phyloP scores from a whole-genome alignment of 2,888 invertebrate species.

The Habroteleia sp. region DNA sequence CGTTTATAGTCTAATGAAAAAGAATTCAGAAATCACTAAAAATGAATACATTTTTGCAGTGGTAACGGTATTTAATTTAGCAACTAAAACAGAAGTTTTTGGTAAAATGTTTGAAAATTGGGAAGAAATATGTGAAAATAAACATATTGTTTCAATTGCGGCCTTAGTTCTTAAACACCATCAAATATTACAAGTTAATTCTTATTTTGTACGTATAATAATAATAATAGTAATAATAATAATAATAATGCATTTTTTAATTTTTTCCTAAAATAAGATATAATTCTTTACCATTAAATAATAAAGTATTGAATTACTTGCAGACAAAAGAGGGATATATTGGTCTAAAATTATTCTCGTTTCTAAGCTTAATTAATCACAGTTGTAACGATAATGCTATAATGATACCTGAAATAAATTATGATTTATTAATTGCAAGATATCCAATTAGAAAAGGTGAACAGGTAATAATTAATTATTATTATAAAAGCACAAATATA shows the following conservation, averaged over 20 bases:
- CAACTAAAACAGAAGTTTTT: slow-evolving; percentile 21
- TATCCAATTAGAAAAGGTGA: slow-evolving; percentile 9
- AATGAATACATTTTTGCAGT: background rate
- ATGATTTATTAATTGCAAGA: slow-evolving; percentile 5
- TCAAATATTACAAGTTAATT: slow-evolving; percentile 6
- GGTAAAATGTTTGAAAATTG: slow-evolving; percentile 3
- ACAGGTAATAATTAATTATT: slow-evolving; percentile 3
- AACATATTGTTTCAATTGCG: background rate
- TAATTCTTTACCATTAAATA: no score
- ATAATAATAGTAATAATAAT: background rate
- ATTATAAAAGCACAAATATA: no score
- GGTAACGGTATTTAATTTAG: background rate
- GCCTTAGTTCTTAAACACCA: slow-evolving; percentile 5
- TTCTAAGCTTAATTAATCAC: slow-evolving; percentile 5
- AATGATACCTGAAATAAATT: slow-evolving; percentile 3
- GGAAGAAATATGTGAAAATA: background rate
- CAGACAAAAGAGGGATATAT: slow-evolving; percentile 10
- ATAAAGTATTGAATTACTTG: background rate
- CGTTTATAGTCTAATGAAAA: background rate
- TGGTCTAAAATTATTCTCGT: background rate
- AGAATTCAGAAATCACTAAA: no score
- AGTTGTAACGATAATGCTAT: slow-evolving; percentile 10
- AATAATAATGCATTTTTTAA: no score
- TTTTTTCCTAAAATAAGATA: no score
- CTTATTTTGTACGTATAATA: slow-evolving; percentile 3